A percentile compares a stretch with the other conserved stretches of the same genome.
Evolutionary conservation across 92 coral and sea anemone genomes (phyloP).

Genomic region (Epizoanthus rinbou): DNA sequence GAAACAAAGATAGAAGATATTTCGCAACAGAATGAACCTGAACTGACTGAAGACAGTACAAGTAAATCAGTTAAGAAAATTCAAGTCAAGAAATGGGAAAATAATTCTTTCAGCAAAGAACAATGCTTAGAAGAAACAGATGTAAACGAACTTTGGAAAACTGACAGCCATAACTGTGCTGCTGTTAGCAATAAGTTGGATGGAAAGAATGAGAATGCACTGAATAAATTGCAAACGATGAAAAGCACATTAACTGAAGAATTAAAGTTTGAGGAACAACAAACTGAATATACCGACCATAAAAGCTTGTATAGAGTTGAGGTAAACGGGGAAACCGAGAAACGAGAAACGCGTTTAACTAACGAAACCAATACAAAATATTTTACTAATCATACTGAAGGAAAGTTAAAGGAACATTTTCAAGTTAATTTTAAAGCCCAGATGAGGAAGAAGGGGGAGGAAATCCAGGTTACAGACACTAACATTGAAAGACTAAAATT

Average conservation of each 20-base stretch:
- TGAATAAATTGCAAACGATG: neutral
- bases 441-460: neutral
- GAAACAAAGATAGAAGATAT: neutral
- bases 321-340: neutral
- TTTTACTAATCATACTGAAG: neutral
- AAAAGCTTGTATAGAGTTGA: neutral
- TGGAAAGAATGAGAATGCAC: neutral
- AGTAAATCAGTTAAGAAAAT: too few relatives aligned
- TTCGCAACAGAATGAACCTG: neutral
- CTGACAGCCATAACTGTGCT: neutral
- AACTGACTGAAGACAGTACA: too few relatives aligned
- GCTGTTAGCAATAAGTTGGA: neutral
- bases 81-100: too few relatives aligned
- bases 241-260: neutral
- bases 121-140: neutral
- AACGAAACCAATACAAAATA: neutral
- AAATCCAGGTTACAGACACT: neutral
- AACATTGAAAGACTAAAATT: neutral
- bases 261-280: neutral
- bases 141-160: neutral
- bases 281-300: neutral
- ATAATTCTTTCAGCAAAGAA: too few relatives aligned
- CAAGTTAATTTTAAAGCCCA: neutral
- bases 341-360: neutral
- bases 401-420: neutral